Conservation (phyloP, 2,888 invertebrate genomes). For the Allacma fusca region DNA sequence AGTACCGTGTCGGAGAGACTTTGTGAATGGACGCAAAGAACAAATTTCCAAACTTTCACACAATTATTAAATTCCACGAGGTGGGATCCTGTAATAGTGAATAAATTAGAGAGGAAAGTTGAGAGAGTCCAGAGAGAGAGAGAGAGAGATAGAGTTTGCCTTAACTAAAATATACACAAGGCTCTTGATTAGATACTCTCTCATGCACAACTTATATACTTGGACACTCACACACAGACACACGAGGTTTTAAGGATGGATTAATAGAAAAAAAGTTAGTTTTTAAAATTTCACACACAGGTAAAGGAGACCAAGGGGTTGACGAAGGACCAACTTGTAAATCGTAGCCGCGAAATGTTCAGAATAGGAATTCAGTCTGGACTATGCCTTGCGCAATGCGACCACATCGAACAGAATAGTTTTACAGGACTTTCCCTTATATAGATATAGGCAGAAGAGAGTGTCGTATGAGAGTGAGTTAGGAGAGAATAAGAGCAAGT, state of each 20-base stretch:
- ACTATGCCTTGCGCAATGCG: constrained; percentile 3
- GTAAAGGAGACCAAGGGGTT: neutral
- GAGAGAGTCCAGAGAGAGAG: neutral
- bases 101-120: neutral
- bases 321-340: constrained; percentile 37
- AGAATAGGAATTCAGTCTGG: constrained; percentile 49
- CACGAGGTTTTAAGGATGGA: neutral
- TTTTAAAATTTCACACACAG: constrained; percentile 36
- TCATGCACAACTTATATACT: neutral
- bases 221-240: neutral
- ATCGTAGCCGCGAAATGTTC: constrained; percentile 58
- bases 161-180: too few relatives aligned
- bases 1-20: too few relatives aligned
- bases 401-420: constrained; percentile 11
- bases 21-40: neutral
- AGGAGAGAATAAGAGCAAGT: neutral
- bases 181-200: too few relatives aligned
- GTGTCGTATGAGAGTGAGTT: neutral
- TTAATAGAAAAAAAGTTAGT: constrained; percentile 1
- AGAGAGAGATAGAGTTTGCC: too few relatives aligned
- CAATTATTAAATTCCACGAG: constrained; percentile 8
- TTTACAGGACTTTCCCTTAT: neutral
- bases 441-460: neutral
- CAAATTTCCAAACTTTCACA: neutral
- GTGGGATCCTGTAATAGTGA: neutral